Percentiles rank a stretch among this genome's conserved stretches.
phyloP scores from a whole-genome alignment of 1,140 invertebrate species.

The Drosophila gunungcola region DNA sequence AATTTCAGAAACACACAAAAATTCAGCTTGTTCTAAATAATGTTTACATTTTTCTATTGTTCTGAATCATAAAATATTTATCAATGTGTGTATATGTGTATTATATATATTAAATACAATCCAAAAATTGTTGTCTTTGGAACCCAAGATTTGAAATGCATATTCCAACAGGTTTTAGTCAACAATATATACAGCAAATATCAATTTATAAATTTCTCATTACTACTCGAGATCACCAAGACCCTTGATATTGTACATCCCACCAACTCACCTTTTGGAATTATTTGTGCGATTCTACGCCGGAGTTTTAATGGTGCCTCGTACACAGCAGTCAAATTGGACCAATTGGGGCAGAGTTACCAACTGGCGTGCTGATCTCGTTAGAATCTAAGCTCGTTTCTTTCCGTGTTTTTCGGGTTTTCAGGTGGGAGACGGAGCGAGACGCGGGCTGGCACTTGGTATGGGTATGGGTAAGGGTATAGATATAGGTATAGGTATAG shows the following conservation, averaged over 20 bases:
- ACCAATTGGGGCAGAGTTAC: conserved; percentile 33
- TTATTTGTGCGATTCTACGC: conserved; percentile 12
- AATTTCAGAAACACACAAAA: conserved; percentile 6
- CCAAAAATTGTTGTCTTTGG: no score
- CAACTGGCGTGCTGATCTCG: conserved; percentile 56
- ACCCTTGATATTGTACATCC: neutral
- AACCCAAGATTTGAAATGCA: neutral
- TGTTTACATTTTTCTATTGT: neutral
- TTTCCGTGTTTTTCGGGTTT: conserved; percentile 40
- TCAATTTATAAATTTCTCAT: neutral
- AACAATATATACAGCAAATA: neutral
- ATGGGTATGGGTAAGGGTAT: conserved; percentile 8
- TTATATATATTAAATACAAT: no score
- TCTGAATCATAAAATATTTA: neutral
- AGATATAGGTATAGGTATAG: conserved; percentile 12
- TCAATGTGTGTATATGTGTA: no score
- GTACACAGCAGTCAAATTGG: conserved; percentile 46
- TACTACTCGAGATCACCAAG: conserved; percentile 12
- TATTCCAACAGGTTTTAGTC: neutral
- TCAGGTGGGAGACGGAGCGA: conserved; percentile 25
- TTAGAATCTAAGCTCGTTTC: conserved; percentile 57
- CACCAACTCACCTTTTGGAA: conserved; percentile 38
- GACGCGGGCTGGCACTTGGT: conserved; percentile 24
- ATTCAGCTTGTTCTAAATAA: neutral
- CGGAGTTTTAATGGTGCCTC: conserved; percentile 10